These are phyloP conservation scores for Drosophila gunungcola DNA, from an alignment of 1,140 invertebrate species.

Conservation along the genomic window DNA sequence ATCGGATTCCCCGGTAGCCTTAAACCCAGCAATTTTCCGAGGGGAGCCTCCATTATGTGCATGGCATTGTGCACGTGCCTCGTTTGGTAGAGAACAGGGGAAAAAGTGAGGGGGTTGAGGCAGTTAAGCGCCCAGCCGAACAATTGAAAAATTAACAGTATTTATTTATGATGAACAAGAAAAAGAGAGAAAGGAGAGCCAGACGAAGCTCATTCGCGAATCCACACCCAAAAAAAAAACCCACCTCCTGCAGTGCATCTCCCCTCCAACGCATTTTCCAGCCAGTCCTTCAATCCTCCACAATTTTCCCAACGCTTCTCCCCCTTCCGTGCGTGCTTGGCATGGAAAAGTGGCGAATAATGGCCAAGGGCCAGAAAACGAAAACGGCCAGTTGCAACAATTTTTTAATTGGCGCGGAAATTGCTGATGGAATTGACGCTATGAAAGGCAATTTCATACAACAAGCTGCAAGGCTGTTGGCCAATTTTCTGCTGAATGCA, in stretches of 20 bases:
- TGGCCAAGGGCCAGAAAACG: constrained; percentile 39
- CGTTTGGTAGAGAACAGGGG: background rate
- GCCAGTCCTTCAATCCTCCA: background rate
- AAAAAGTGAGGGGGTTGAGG: constrained; percentile 6
- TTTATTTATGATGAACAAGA: constrained; percentile 78
- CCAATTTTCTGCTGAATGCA: constrained; percentile 48
- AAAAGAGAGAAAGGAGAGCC: background rate
- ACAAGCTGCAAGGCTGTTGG: constrained; percentile 34
- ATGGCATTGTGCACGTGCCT: constrained; percentile 53
- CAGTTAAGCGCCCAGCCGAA: constrained; percentile 63
- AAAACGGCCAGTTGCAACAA: constrained; percentile 57
- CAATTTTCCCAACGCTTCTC: background rate
- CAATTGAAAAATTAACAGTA: constrained; percentile 83
- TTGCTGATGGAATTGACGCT: constrained; percentile 75
- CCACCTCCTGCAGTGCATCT: background rate
- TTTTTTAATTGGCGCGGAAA: constrained; percentile 79
- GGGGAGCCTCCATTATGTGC: constrained; percentile 38
- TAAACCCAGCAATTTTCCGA: constrained; percentile 15
- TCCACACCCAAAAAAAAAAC: constrained; percentile 9
- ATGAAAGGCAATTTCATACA: constrained; percentile 59
- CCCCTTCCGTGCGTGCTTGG: constrained; percentile 52
- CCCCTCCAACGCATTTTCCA: constrained; percentile 7
- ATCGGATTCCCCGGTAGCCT: constrained; percentile 3
- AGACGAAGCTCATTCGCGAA: constrained; percentile 17
- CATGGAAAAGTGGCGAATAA: constrained; percentile 66